Evolutionary conservation across 2,113 vertebrate species (phyloP).

Genomic region (Barnardius zonarius): DNA sequence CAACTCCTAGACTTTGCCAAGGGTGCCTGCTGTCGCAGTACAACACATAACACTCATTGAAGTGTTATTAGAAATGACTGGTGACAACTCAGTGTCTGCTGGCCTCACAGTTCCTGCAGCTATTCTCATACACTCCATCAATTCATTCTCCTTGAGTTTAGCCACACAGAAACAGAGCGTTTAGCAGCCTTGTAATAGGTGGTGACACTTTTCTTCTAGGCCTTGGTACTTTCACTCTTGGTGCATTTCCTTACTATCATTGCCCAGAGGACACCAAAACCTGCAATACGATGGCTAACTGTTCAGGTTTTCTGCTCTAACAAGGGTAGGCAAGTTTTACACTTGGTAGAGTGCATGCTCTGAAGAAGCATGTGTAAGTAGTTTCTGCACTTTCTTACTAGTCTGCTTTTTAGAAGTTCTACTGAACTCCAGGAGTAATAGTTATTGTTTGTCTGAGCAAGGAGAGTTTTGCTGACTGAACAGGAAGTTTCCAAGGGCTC

Average conservation of each 20-base stretch:
- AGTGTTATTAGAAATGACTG: not conserved
- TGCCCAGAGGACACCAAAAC: not conserved
- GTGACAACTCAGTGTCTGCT: not conserved
- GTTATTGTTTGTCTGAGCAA: not conserved
- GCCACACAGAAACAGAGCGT: not conserved
- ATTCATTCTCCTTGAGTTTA: not conserved
- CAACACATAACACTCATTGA: not conserved
- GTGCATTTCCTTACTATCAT: not conserved
- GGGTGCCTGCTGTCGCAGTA: not conserved
- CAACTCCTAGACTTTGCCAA: not conserved
- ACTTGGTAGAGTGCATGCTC: not conserved
- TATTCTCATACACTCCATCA: not conserved
- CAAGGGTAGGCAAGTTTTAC: not conserved
- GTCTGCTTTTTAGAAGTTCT: not conserved
- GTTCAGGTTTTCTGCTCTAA: not conserved
- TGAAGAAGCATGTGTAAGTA: not conserved
- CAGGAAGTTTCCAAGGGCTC: not conserved
- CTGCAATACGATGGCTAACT: not conserved
- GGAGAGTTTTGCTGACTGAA: not conserved
- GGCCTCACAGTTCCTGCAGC: not conserved
- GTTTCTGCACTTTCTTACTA: not conserved
- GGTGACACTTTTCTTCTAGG: not conserved
- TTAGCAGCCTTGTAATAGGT: not conserved
- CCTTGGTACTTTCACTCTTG: accelerated
- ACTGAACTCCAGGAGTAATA: not conserved